Evolutionary conservation across 35 echinoderm and acorn worm species (phyloP), one percentile per base, ranked within the genome.

Genomic region (Patiria miniata): DNA sequence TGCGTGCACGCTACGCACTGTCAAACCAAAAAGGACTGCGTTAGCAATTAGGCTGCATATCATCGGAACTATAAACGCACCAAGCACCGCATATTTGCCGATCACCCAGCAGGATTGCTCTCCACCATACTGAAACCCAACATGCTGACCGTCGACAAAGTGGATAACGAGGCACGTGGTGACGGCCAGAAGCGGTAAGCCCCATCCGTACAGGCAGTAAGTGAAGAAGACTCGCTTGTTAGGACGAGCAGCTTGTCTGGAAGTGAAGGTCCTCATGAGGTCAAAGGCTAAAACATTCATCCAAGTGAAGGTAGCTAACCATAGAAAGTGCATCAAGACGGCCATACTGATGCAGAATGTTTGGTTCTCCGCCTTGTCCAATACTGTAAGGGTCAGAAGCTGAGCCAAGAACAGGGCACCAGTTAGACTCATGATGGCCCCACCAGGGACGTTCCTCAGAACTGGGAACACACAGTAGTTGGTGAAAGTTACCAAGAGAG

Each of bases 251-350:
- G 36, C 36, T 21, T 52, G 78, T 23, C 37, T 29, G 1, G 57
- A 59, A 9, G 39, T 73, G n/a, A 90, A 90, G 2, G 81, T 83
- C 7, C 81, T 12, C 22, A 60, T 51, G n/a, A 90, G 57, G n/a
- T 90, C 88, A 42, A 83, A 90, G 1, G 88, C 60, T 17, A 90
- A 40, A 47, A 90, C 88, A 69, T 90, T 90, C 51, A 73, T 90
- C 88, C 88, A 90, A 32, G 36, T 51, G 39, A 90, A 90, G 0
- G 76, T 73, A 8, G 68, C 58, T 5, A 84, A 33, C 88, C 88
- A 90, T n/a, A 68, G 29, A 52, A 78, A 90, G 39, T 84, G 81
- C 40, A 83, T 33, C 14, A 84, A 23, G 12, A 83, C 33, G 1
- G 88, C 81, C 52, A 90, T 76, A 15, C 37, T 21, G 6, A 37